Conservation (phyloP, 2,888 invertebrate genomes). For the Hedychridium roseum region DNA sequence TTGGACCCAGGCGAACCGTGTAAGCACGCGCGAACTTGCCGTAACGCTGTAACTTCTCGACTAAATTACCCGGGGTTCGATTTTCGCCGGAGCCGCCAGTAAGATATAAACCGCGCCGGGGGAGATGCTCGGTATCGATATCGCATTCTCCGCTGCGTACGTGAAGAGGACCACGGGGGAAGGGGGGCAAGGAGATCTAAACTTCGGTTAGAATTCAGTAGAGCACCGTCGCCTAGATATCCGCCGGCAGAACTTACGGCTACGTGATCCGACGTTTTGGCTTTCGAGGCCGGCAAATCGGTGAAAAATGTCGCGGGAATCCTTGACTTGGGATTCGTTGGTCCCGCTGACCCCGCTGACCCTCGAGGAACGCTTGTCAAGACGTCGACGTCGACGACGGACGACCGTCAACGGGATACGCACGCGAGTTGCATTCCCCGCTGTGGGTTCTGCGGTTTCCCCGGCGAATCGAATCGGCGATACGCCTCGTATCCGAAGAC, state of each 20-base stretch:
- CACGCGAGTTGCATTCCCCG: constrained; percentile 22
- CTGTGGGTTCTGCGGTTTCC: constrained; percentile 21
- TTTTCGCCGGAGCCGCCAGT: too few species aligned
- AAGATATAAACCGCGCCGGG: not conserved
- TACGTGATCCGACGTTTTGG: constrained; percentile 27
- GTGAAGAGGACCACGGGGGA: constrained; percentile 7
- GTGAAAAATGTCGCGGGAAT: constrained; percentile 42
- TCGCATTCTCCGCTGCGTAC: constrained; percentile 18
- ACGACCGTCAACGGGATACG: constrained; percentile 12
- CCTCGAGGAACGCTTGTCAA: constrained; percentile 20
- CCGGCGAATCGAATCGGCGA: constrained; percentile 18
- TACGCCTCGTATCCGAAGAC: constrained; percentile 31
- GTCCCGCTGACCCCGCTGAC: constrained; percentile 7
- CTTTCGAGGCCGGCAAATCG: constrained; percentile 41
- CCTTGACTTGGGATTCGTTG: too few species aligned
- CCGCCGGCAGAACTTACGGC: constrained; percentile 19
- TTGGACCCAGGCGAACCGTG: too few species aligned
- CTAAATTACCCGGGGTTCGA: too few species aligned
- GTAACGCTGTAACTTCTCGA: constrained; percentile 4
- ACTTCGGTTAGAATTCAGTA: constrained; percentile 30
- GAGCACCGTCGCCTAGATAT: constrained; percentile 13
- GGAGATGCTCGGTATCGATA: not conserved
- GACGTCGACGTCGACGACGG: constrained; percentile 7
- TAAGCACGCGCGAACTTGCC: constrained; percentile 9
- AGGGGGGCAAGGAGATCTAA: constrained; percentile 13